Evolutionary conservation across 2,888 invertebrate genomes (phyloP), one percentile per base, ranked within the genome.

Genomic region (Helobdella robusta): DNA sequence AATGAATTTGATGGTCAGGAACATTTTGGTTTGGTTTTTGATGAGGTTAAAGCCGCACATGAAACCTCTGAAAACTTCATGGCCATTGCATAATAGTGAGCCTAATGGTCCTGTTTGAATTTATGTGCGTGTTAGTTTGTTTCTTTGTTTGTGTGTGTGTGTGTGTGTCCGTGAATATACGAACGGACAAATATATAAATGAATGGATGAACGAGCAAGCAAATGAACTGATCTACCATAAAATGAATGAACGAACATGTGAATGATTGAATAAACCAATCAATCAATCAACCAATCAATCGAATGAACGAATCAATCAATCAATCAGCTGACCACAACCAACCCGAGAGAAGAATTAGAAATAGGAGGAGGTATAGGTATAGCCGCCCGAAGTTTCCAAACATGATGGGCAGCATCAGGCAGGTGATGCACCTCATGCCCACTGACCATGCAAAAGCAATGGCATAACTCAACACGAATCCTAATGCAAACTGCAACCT

Each of bases 41-140:
- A 62, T 11, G 18, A 62, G 32, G 11, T 50, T n/a, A n/a, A 62
- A 44, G 28, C 44, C 62, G 32, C 62, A 62, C 50, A 62, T n/a
- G 25, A 34, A 56, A 56, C 25, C 32, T 32, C 56, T 8, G 28
- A 56, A 56, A 1, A 56, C 56, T 56, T 56, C 56, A 20, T 56
- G 56, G 3, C 56, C 56, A 56, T 56, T 56, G n/a, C 30, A 25
- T 30, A 56, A 30, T 32, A 56, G 28, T 25, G 56, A 25, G 25
- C 56, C 56, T n/a, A 56, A n/a, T 6, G 56, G 56, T 11, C 56
- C 56, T 56, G 56, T n/a, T n/a, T n/a, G n/a, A n/a, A n/a, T n/a
- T n/a, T n/a, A n/a, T n/a, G n/a, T n/a, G n/a, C n/a, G n/a, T n/a
- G n/a, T n/a, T n/a, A n/a, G n/a, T n/a, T n/a, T n/a, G n/a, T n/a